phyloP scores from a whole-genome alignment of 2,888 invertebrate genomes.

The Pogonocherus hispidulus region DNA sequence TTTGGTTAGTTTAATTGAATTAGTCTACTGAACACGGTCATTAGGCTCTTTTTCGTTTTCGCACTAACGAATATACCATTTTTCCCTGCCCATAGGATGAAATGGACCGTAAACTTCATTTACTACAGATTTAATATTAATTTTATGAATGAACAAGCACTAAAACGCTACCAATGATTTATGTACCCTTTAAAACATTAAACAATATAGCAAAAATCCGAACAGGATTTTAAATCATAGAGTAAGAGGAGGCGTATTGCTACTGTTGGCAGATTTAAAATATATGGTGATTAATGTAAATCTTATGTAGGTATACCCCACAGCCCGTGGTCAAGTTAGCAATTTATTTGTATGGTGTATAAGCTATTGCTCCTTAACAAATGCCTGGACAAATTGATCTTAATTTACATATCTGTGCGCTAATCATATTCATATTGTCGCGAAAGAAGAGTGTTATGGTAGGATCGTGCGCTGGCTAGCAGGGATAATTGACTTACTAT shows the following conservation, averaged over 20 bases:
- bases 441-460: constrained; percentile 36
- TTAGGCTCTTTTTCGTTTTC: no score
- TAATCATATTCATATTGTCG: constrained; percentile 41
- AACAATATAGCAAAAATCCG: constrained; percentile 10
- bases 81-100: no score
- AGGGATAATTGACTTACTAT: constrained; percentile 32
- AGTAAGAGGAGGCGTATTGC: constrained; percentile 21
- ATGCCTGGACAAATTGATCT: constrained; percentile 37
- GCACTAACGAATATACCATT: no score
- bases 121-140: no score
- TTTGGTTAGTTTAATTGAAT: no score
- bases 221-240: constrained; percentile 25
- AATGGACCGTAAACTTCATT: no score
- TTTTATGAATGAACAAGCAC: neutral
- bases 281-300: constrained; percentile 38
- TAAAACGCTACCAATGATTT: neutral
- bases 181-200: neutral
- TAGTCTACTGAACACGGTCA: no score
- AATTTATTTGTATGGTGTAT: constrained; percentile 22
- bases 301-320: constrained; percentile 35
- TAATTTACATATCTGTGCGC: constrained; percentile 40
- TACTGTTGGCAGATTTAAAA: constrained; percentile 30
- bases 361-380: constrained; percentile 29
- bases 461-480: constrained; percentile 29
- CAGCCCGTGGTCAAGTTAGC: constrained; percentile 28